phyloP scores from a whole-genome alignment of 2,888 invertebrate species.

The Hermodice carunculata region DNA sequence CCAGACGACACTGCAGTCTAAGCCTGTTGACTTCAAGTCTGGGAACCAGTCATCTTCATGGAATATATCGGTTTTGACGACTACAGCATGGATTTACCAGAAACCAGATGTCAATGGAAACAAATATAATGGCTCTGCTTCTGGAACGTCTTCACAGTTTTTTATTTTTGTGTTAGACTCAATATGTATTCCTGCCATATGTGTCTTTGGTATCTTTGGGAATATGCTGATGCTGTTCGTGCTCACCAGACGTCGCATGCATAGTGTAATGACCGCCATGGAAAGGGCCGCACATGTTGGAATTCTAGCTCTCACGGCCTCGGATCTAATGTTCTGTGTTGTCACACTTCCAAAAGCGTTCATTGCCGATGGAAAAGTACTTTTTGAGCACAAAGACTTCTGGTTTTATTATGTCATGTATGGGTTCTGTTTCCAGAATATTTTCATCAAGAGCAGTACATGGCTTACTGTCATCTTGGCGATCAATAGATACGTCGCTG shows the following conservation, averaged over 20 bases:
- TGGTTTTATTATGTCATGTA: constrained; percentile 52
- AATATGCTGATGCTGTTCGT: constrained; percentile 61
- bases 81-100: no score
- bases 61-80: no score
- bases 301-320: constrained; percentile 62
- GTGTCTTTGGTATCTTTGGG: constrained; percentile 60
- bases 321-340: constrained; percentile 64
- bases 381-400: constrained; percentile 41
- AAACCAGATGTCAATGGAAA: no score
- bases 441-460: constrained; percentile 65
- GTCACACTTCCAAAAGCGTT: constrained; percentile 57
- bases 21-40: no score
- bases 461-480: constrained; percentile 67
- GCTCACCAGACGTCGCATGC: constrained; percentile 56
- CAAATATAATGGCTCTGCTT: no score
- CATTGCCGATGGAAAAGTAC: constrained; percentile 17
- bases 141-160: no score
- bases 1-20: no score
- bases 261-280: constrained; percentile 58
- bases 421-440: constrained; percentile 58
- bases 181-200: constrained; percentile 58
- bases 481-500: constrained; percentile 63
- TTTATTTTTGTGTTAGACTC: constrained; percentile 52
- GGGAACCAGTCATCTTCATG: no score
- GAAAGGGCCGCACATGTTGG: constrained; percentile 65